Evolutionary conservation across 2,888 invertebrate species (phyloP).

Genomic region (Anaspis maculata): DNA sequence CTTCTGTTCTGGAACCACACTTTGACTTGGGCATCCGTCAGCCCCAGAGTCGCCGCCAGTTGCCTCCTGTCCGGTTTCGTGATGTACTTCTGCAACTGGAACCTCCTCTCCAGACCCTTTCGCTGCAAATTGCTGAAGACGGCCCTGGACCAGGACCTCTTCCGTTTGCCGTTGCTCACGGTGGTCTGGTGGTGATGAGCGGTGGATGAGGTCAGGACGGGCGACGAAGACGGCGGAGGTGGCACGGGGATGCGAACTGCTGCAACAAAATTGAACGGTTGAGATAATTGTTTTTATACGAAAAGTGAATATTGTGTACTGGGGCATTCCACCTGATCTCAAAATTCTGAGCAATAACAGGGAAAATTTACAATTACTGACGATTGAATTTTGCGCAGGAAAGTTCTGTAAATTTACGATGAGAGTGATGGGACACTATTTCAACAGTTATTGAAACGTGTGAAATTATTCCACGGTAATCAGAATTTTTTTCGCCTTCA

Average conservation of each 20-base stretch:
- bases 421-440: too few relatives aligned
- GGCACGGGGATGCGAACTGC: constrained; percentile 30
- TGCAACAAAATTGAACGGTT: too few relatives aligned
- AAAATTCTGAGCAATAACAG: too few relatives aligned
- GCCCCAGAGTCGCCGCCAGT: constrained; percentile 81
- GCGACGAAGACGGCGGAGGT: constrained; percentile 22
- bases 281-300: too few relatives aligned
- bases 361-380: too few relatives aligned
- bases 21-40: constrained; percentile 89
- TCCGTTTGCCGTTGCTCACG: constrained; percentile 51
- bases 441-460: too few relatives aligned
- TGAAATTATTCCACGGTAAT: too few relatives aligned
- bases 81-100: constrained; percentile 91
- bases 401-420: too few relatives aligned
- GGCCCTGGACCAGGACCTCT: constrained; percentile 90
- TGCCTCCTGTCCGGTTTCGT: constrained; percentile 91
- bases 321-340: too few relatives aligned
- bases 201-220: constrained; percentile 21
- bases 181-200: constrained; percentile 10
- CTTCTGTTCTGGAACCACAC: constrained; percentile 83
- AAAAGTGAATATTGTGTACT: too few relatives aligned
- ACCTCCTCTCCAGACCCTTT: constrained; percentile 87
- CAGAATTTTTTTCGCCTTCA: too few relatives aligned
- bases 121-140: constrained; percentile 91
- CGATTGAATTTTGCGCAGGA: too few relatives aligned